Evolutionary conservation across 1,140 invertebrate species (phyloP).

Genomic region (Diorhabda elongata): DNA sequence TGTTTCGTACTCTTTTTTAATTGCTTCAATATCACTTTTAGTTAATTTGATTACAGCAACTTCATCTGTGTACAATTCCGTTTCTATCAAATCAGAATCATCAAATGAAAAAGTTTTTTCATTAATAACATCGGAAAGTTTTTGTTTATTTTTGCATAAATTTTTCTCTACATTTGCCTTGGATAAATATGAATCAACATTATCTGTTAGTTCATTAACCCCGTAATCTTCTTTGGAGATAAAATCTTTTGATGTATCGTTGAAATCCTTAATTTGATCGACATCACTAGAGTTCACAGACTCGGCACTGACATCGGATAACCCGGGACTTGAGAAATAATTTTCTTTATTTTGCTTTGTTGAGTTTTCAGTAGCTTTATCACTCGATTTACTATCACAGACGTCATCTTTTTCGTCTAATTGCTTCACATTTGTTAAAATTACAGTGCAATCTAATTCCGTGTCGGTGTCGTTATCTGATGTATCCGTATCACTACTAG

Average conservation of each 20-base stretch:
- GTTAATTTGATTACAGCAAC: too few relatives aligned
- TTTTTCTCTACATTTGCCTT: too few relatives aligned
- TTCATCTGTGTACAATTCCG: too few relatives aligned
- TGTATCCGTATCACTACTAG: conserved; percentile 50
- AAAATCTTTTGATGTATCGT: background rate
- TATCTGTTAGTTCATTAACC: too few relatives aligned
- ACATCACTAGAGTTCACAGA: conserved; percentile 39
- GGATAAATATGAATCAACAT: too few relatives aligned
- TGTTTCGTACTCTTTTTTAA: too few relatives aligned
- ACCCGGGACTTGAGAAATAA: conserved; percentile 36
- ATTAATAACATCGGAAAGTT: too few relatives aligned
- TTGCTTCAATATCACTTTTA: too few relatives aligned
- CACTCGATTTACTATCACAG: conserved; percentile 22
- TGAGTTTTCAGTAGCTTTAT: conserved; percentile 13
- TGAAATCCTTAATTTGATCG: conserved; percentile 22
- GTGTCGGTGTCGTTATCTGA: conserved; percentile 54
- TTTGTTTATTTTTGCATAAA: too few relatives aligned
- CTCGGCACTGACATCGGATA: conserved; percentile 40
- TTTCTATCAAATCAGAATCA: too few relatives aligned
- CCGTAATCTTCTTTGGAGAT: too few relatives aligned
- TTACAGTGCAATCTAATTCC: conserved; percentile 46
- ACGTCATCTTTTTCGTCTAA: conserved; percentile 19
- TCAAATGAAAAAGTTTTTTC: too few relatives aligned
- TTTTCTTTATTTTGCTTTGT: conserved; percentile 7
- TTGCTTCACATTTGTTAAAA: conserved; percentile 40